Percentiles rank a stretch among this genome's conserved stretches.
Evolutionary conservation across 2,888 invertebrate genomes (phyloP).

Genomic region (Aleiodes testaceus): DNA sequence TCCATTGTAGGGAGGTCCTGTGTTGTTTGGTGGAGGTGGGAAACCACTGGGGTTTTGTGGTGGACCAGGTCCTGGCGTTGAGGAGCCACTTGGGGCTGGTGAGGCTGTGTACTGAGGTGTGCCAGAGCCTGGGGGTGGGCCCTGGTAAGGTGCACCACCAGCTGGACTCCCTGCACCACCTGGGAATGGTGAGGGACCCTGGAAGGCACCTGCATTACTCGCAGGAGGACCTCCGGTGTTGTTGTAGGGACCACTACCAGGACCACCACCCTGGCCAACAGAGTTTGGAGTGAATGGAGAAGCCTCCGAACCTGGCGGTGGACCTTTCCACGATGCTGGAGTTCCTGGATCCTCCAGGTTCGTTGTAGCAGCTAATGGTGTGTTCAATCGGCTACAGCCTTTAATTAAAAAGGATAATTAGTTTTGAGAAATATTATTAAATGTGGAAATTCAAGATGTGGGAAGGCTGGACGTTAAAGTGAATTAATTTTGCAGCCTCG

Average conservation of each 20-base stretch:
- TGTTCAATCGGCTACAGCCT: slow-evolving; percentile 87
- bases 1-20: slow-evolving; percentile 80
- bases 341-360: slow-evolving; percentile 82
- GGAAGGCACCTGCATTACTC: slow-evolving; percentile 72
- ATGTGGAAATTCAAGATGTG: too few relatives aligned
- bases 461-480: too few relatives aligned
- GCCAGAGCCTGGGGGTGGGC: slow-evolving; percentile 83
- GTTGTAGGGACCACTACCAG: slow-evolving; percentile 73
- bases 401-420: slow-evolving; percentile 60
- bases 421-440: too few relatives aligned
- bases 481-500: neutral
- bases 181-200: slow-evolving; percentile 77
- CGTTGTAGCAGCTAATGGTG: slow-evolving; percentile 75
- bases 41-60: slow-evolving; percentile 75
- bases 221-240: slow-evolving; percentile 67
- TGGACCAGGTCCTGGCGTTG: slow-evolving; percentile 85
- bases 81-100: slow-evolving; percentile 87
- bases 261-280: slow-evolving; percentile 76
- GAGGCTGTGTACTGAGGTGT: slow-evolving; percentile 90
- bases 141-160: slow-evolving; percentile 81
- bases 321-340: slow-evolving; percentile 86
- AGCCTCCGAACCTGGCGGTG: slow-evolving; percentile 79
- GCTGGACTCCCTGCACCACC: slow-evolving; percentile 85
- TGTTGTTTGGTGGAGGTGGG: slow-evolving; percentile 70
- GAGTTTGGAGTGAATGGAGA: slow-evolving; percentile 80